Evolutionary conservation across 2,113 vertebrate species (phyloP), one percentile per base, ranked within the genome.

Genomic region (Tinamus guttatus): DNA sequence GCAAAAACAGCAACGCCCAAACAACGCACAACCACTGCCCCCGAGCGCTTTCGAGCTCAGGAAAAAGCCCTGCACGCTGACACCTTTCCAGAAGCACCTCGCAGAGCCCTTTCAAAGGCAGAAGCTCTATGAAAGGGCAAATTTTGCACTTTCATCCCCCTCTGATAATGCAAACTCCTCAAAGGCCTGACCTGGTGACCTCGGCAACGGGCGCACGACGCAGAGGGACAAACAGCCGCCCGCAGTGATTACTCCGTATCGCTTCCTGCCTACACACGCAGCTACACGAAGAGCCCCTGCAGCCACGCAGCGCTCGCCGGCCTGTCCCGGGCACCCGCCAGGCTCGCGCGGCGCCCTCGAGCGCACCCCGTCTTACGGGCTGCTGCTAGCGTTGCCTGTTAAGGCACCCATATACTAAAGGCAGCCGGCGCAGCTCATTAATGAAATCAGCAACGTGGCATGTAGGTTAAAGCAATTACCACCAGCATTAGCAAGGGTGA

Each of bases 391-490:
- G 40, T 47, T 1, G 2, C 54, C 40, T 5, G 2, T 54, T 22
- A 38, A 6, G 58, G 25, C 10, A 2, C 8, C 34, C 21, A 43
- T 54, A 49, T 54, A 47, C 73, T 36, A 20, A 58, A 88, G 40
- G 63, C 43, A 65, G 65, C 40, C 34, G 27, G 47, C 38, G 38
- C 32, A 34, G 51, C 49, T 49, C 87, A 71, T 75, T 79, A 75
- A 74, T 64, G 21, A 82, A 51, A 77, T 40, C 47, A 91, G 76
- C 49, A 81, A 6, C 69, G 86, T 15, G 12, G 56, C 43, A 60
- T 19, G 24, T 34, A 71, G 74, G 41, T 43, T 91, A 90, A 90
- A 63, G 24, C 32, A 69, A 74, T 71, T 84, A 83, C 28, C 80
- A 38, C 38, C 56, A 75, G 79, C 51, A 52, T 41, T 32, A 87